phyloP scores from a whole-genome alignment of 2,797 vertebrate species.

The Artibeus jamaicensis region DNA sequence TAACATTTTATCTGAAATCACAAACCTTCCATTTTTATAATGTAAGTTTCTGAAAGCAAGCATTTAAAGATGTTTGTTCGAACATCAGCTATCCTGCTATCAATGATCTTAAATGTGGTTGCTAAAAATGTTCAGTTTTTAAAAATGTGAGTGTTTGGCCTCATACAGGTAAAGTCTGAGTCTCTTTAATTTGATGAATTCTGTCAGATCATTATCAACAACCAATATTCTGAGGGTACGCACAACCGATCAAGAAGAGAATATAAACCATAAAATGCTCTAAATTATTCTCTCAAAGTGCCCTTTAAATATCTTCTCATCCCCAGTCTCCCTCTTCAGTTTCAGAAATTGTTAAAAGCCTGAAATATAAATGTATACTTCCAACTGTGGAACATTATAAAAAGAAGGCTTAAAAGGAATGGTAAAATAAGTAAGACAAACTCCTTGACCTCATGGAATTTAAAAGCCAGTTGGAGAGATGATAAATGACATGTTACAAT shows the following conservation, averaged over 20 bases:
- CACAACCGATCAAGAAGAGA: background rate
- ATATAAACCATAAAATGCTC: background rate
- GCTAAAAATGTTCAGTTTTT: background rate
- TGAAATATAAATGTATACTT: background rate
- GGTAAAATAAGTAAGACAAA: background rate
- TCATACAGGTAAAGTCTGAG: background rate
- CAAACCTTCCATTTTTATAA: conserved; percentile 3
- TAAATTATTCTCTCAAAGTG: background rate
- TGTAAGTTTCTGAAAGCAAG: background rate
- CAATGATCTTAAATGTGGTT: background rate
- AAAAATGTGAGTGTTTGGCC: background rate
- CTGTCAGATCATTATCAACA: background rate
- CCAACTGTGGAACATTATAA: background rate
- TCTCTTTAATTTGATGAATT: conserved; percentile 20
- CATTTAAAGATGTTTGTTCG: background rate
- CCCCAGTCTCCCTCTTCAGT: background rate
- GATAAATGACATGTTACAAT: background rate
- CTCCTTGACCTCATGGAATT: background rate
- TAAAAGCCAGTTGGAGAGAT: background rate
- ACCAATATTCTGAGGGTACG: background rate
- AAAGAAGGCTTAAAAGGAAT: background rate
- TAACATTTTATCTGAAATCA: background rate
- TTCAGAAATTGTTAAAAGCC: conserved; percentile 1
- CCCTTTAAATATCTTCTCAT: background rate
- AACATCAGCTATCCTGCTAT: background rate